Conservation (phyloP, 2,888 invertebrate genomes). For the Unio delphinus region DNA sequence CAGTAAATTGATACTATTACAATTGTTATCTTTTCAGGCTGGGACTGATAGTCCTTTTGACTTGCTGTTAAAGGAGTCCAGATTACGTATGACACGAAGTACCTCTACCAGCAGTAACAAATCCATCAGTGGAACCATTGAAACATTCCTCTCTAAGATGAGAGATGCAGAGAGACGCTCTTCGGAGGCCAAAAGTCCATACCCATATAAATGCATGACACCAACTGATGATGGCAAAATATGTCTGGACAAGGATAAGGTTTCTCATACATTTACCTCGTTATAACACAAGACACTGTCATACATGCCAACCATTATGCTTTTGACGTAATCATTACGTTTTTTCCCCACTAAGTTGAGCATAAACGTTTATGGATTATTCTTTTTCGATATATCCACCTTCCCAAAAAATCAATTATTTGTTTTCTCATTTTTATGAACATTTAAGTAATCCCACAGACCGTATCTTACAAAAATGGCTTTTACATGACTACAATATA, state of each 20-base stretch:
- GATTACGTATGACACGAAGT: constrained; percentile 6
- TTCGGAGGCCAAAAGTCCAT: constrained; percentile 17
- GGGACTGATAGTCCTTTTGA: constrained; percentile 29
- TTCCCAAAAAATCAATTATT: too few species aligned
- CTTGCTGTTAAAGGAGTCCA: constrained; percentile 11
- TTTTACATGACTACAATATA: too few species aligned
- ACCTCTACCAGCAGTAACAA: constrained; percentile 3
- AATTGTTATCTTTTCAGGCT: constrained; percentile 12
- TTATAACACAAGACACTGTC: too few species aligned
- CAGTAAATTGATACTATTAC: neutral
- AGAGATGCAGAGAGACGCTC: constrained; percentile 22
- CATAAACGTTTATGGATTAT: too few species aligned
- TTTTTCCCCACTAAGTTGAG: too few species aligned
- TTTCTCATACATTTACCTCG: neutral
- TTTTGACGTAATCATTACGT: too few species aligned
- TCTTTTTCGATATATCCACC: too few species aligned
- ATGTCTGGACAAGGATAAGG: constrained; percentile 27
- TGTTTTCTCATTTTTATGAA: too few species aligned
- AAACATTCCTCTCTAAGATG: constrained; percentile 32
- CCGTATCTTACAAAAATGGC: too few species aligned
- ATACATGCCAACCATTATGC: too few species aligned
- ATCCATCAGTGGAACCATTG: constrained; percentile 20
- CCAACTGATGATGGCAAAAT: constrained; percentile 24
- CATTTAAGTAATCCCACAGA: too few species aligned
- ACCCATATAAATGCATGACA: constrained; percentile 30